phyloP scores from a whole-genome alignment of 2,888 invertebrate genomes.

The Hirudinaria manillensis region DNA sequence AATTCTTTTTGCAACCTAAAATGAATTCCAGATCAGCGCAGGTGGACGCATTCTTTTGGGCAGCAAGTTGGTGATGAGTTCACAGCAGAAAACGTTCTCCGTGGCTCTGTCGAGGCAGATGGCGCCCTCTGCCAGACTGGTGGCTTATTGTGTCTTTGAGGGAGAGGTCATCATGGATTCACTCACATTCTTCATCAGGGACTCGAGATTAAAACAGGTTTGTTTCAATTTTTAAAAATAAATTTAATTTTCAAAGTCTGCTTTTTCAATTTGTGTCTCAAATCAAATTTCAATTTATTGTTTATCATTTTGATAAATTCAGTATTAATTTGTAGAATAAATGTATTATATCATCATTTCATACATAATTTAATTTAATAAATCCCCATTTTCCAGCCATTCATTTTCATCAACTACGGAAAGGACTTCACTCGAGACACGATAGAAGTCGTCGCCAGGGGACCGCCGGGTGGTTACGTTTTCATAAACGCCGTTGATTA shows the following conservation, averaged over 20 bases:
- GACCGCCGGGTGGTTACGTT: constrained; percentile 87
- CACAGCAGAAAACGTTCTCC: constrained; percentile 51
- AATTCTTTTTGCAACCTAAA: no score
- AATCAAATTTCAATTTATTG: no score
- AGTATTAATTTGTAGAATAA: no score
- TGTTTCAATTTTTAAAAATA: not conserved
- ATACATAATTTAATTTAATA: no score
- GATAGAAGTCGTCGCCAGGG: constrained; percentile 85
- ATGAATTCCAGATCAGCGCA: constrained; percentile 70
- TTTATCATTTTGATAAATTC: no score
- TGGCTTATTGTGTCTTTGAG: constrained; percentile 70
- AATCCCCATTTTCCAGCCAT: constrained; percentile 54
- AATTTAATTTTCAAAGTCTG: not conserved
- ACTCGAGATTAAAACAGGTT: constrained; percentile 62
- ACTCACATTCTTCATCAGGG: constrained; percentile 85
- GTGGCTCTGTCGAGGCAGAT: constrained; percentile 57
- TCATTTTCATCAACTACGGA: constrained; percentile 69
- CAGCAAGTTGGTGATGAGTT: constrained; percentile 72
- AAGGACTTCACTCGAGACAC: constrained; percentile 87
- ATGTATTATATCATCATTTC: no score
- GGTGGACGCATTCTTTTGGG: constrained; percentile 79
- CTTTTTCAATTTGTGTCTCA: no score
- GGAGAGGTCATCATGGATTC: constrained; percentile 82
- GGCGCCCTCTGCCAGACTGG: constrained; percentile 78
- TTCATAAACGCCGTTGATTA: constrained; percentile 74